Base-by-base conservation (phyloP, 2,797 vertebrate species). In the Oryzias sinensis region DNA sequence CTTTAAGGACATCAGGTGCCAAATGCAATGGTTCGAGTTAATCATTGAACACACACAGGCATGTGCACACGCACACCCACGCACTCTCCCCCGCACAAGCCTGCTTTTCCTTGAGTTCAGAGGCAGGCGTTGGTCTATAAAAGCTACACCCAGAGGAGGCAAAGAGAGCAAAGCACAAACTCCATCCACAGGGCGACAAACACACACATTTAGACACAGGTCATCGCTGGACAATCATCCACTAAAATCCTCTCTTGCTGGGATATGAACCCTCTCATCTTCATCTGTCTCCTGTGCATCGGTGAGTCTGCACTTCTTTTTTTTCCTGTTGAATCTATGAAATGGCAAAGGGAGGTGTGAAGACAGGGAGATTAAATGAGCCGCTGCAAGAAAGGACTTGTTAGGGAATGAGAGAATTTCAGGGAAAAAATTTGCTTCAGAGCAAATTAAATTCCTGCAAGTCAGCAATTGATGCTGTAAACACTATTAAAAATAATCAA, bases 201-300 rank as follows among this genome's bases (percentile, higher is more conserved):
- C 65, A 72, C 55, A 67, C 37, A 76, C 54, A 53, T 1, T 62
- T 57, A 61, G 62, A 59, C 70, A 74, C 57, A 72, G 63, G 74
- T 73, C 44, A 74, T 59, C 14, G 18, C 65, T 77, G 62, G 68
- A 65, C 68, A 46, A 49, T 60, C 59, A 60, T 53, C 76, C 65
- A 75, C 70, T 74, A 59, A 65, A 22, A 72, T 40, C 53, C 70
- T 48, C 41, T 77, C 62, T 55, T 84, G 67, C 81, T 76, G 65
- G 88, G 90, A 89, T 90, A 93, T 93, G 92, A 92, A 91, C 85
- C 18, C 73, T 62, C 80, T 91, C 70, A 42, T 84, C 75, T 75
- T 90, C 74, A 75, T 77, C 84, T 90, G 80, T 73, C 83, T 92
- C 60, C 69, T 92, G 56, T 91, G 81, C 77, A 74, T 84, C 20